Base-by-base conservation (phyloP, 2,797 vertebrate genomes). In the Catamblyrhynchus diadema region DNA sequence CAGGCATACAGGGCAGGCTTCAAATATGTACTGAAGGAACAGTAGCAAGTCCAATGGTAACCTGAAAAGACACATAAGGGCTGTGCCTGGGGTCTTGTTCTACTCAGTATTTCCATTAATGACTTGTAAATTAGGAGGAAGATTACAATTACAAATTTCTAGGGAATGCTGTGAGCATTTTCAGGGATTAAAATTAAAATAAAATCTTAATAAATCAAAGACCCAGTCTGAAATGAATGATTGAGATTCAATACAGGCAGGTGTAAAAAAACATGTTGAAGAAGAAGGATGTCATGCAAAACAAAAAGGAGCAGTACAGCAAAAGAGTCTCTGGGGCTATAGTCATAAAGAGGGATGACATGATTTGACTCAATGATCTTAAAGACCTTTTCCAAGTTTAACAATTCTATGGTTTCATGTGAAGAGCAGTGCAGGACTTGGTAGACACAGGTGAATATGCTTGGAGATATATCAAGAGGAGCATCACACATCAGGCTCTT, bases 101-200 rank as follows among this genome's bases (percentile, higher is more conserved):
- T 88, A 28, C 66, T 73, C 1, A 0, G 12, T 86, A 87, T 91
- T 94, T 95, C 85, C 93, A 93, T 79, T 79, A 92, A 90, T 57
- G 74, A 81, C 90, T 94, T 96, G 92, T 84, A 95, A 94, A 95
- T 92, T 48, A 88, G 88, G 72, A 84, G 62, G 53, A 80, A 88
- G 86, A 95, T 95, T 96, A 95, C 74, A 94, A 90, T 94, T 90
- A 94, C 94, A 95, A 92, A 95, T 95, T 77, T 84, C 81, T 66
- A 80, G 83, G 71, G 93, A 95, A 60, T 50, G 88, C 88, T 90
- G 42, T 0, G 2, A 92, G 67, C 92, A 80, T 80, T 88, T 96
- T 92, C 86, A 85, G 45, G 41, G 48, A 84, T 88, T 94, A 81
- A 62, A 94, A 82, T 81, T 85, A 90, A 81, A 95, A 93, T 90